A percentile compares a stretch with the other conserved stretches of the same genome.
Conservation (phyloP, 2,888 invertebrate genomes). For the Hypsopygia costalis region DNA sequence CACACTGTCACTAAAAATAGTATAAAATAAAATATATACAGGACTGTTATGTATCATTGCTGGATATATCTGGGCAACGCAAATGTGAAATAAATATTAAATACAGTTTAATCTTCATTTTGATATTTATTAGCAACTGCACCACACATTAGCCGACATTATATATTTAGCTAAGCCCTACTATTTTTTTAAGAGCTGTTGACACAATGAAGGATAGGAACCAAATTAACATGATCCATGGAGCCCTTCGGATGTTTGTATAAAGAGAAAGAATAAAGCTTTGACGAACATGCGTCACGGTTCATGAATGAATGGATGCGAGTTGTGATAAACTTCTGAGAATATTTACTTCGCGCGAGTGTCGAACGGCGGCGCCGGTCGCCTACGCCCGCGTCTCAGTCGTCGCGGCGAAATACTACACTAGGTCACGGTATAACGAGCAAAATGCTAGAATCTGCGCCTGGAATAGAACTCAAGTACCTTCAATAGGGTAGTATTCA, state of each 20-base stretch:
- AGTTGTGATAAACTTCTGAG: conserved; percentile 55
- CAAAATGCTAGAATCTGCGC: background rate
- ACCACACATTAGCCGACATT: conserved; percentile 15
- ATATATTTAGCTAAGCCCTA: conserved; percentile 22
- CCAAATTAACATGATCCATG: conserved; percentile 36
- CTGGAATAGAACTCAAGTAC: conserved; percentile 6
- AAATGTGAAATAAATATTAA: background rate
- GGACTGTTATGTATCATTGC: background rate
- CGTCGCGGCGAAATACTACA: conserved; percentile 16
- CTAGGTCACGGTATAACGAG: conserved; percentile 30
- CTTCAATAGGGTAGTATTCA: conserved; percentile 5
- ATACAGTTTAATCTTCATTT: background rate
- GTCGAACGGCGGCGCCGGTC: conserved; percentile 48
- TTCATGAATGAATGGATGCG: conserved; percentile 61
- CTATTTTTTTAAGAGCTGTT: conserved; percentile 31
- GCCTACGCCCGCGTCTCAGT: conserved; percentile 36
- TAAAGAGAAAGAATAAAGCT: conserved; percentile 26
- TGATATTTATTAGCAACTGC: conserved; percentile 11
- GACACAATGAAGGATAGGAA: conserved; percentile 38
- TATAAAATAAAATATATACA: background rate
- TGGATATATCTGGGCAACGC: conserved; percentile 3
- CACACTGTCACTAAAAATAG: background rate
- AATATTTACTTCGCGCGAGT: conserved; percentile 6
- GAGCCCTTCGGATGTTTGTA: conserved; percentile 22
- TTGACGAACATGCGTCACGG: conserved; percentile 38